A percentile compares a stretch with the other conserved stretches of the same genome.
phyloP scores from a whole-genome alignment of 2,797 vertebrate genomes.

The Xenops minutus region DNA sequence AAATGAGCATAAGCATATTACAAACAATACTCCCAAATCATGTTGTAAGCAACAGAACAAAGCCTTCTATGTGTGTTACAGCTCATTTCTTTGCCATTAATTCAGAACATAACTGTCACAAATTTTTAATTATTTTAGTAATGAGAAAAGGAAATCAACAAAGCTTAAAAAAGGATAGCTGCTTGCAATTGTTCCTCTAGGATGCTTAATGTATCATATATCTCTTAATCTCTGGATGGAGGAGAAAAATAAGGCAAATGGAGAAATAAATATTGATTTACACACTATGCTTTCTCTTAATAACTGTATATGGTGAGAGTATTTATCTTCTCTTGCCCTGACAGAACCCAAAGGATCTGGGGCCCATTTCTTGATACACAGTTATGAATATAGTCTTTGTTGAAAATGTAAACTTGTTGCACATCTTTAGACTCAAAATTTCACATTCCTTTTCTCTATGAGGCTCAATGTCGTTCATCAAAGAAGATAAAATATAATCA shows the following conservation, averaged over 20 bases:
- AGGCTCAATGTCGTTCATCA: background rate
- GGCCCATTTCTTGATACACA: background rate
- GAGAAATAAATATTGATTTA: background rate
- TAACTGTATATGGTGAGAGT: accelerated
- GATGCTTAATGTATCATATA: background rate
- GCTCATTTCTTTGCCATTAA: conserved; percentile 20
- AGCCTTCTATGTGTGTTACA: background rate
- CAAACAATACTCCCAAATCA: background rate
- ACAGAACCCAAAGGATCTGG: background rate
- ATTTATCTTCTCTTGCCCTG: background rate
- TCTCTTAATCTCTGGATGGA: background rate
- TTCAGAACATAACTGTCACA: conserved; percentile 26
- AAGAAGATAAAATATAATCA: background rate
- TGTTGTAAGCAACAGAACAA: background rate
- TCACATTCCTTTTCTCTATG: background rate
- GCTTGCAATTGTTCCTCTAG: background rate
- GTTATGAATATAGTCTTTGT: background rate
- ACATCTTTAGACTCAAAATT: background rate
- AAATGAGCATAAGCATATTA: background rate
- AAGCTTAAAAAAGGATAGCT: background rate
- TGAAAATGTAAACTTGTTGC: background rate
- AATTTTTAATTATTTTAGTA: conserved; percentile 39
- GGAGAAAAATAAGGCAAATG: background rate
- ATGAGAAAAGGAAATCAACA: conserved; percentile 12
- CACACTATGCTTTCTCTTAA: background rate